Conservation (phyloP, 2,888 invertebrate genomes). For the Acrobasis consociella region DNA sequence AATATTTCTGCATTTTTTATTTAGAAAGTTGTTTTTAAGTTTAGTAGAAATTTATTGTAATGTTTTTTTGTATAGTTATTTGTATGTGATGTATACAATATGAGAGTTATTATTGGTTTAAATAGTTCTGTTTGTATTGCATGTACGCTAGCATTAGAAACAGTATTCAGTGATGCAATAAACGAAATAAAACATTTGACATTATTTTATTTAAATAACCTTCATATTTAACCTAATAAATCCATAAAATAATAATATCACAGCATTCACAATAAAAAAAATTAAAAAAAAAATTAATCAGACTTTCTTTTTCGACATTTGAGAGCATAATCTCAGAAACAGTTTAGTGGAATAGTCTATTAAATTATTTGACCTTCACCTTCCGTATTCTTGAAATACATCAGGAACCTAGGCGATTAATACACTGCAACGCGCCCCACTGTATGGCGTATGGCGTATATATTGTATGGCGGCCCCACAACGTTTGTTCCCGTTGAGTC, state of each 20-base stretch:
- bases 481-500: too few species aligned
- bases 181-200: constrained; percentile 57
- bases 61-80: constrained; percentile 64
- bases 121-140: constrained; percentile 54
- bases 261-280: constrained; percentile 31
- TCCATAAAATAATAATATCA: background rate
- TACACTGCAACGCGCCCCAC: too few species aligned
- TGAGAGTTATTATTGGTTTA: constrained; percentile 53
- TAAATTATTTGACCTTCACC: too few species aligned
- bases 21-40: constrained; percentile 46
- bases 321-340: too few species aligned
- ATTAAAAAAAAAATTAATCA: background rate
- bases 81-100: constrained; percentile 51
- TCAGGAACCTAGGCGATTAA: too few species aligned
- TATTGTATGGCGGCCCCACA: too few species aligned
- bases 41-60: constrained; percentile 63
- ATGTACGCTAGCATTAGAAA: constrained; percentile 73
- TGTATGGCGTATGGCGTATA: too few species aligned
- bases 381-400: too few species aligned
- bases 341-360: too few species aligned
- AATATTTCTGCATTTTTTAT: constrained; percentile 34
- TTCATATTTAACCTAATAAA: constrained; percentile 19
- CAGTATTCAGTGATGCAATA: constrained; percentile 80
- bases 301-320: too few species aligned
- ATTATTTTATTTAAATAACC: constrained; percentile 32